These are phyloP conservation scores for Poeciliopsis gracilis DNA, from an alignment of 2,797 vertebrate genomes.

Conservation along the genomic window DNA sequence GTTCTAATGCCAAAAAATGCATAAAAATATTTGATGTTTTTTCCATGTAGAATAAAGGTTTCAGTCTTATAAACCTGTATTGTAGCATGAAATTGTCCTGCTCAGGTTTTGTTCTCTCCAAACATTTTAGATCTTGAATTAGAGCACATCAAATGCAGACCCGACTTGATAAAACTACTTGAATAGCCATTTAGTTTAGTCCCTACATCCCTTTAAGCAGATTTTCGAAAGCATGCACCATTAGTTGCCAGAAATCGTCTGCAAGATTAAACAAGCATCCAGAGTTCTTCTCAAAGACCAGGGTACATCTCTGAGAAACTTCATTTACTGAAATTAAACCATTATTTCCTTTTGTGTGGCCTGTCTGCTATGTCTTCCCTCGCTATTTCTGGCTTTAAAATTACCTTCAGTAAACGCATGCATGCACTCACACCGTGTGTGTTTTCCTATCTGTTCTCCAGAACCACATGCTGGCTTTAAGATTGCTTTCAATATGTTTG, in stretches of 20 bases:
- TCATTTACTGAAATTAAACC: neutral
- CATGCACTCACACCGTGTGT: constrained; percentile 57
- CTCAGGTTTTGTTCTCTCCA: neutral
- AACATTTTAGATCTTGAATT: neutral
- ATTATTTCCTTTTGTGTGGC: neutral
- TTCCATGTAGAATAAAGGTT: neutral
- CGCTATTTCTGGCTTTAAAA: constrained; percentile 46
- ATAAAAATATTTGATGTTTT: neutral
- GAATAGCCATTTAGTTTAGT: neutral
- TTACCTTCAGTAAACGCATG: constrained; percentile 34
- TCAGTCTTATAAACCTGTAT: neutral
- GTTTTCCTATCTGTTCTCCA: constrained; percentile 76
- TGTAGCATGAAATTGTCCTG: neutral
- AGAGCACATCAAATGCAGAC: neutral
- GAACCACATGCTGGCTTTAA: constrained; percentile 98
- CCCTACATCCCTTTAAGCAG: neutral
- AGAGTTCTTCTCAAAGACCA: neutral
- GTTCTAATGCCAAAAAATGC: neutral
- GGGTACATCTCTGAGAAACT: neutral
- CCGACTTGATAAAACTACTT: neutral
- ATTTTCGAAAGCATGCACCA: neutral
- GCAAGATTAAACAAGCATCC: neutral
- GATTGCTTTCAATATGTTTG: constrained; percentile 99
- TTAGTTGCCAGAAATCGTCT: neutral
- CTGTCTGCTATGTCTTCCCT: constrained; percentile 9